Conservation (phyloP, 2,113 vertebrate genomes). For the Platycercus adscitus region DNA sequence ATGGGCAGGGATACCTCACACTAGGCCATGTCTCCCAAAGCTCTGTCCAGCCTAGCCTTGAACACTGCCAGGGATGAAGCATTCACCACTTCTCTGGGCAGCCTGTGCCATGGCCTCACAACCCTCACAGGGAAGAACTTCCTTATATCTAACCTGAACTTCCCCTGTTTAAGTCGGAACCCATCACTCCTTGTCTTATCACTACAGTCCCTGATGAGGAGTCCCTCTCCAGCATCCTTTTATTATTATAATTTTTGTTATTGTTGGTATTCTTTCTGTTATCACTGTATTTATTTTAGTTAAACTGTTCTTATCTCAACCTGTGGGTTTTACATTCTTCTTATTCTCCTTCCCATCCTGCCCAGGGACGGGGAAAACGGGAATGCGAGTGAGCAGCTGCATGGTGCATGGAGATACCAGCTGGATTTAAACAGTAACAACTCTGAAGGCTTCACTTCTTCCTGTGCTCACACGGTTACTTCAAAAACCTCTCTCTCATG, state of each 20-base stretch:
- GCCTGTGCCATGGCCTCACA: not conserved
- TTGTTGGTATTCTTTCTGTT: not conserved
- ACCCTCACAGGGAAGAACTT: not conserved
- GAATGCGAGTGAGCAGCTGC: not conserved
- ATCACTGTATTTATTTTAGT: not conserved
- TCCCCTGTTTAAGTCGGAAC: not conserved
- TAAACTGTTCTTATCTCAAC: not conserved
- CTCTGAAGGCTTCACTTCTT: not conserved
- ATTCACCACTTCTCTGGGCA: not conserved
- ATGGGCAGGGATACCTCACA: not conserved
- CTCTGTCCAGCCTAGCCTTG: not conserved
- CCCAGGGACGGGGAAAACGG: not conserved
- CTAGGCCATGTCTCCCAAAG: not conserved
- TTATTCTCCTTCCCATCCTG: not conserved
- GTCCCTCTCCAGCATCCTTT: not conserved
- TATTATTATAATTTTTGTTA: not conserved
- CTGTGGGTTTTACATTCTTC: not conserved
- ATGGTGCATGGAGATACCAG: not conserved
- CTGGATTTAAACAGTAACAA: not conserved
- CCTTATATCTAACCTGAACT: not conserved
- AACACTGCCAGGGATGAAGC: not conserved
- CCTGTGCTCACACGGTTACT: accelerated
- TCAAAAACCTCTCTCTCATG: accelerated
- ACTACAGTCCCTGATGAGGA: not conserved
- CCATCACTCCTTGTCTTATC: not conserved